Percentiles rank a stretch among this genome's conserved stretches.
phyloP scores from a whole-genome alignment of 37 sponge, comb jelly and placozoan species.

The Chondrilla cf. caribensis region DNA sequence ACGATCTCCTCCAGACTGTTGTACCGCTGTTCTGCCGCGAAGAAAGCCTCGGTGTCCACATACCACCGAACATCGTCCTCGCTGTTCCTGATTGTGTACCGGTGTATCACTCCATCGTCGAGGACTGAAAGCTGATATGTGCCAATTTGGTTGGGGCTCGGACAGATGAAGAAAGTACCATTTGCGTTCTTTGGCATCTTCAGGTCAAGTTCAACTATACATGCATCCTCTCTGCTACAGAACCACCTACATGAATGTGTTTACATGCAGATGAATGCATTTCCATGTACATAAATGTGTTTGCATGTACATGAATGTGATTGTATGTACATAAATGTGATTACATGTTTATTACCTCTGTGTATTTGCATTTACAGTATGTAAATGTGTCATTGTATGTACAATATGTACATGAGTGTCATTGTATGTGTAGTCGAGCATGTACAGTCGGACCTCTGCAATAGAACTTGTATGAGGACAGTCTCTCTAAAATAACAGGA shows the following conservation, averaged over 20 bases:
- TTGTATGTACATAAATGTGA: too few relatives aligned
- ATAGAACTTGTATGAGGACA: too few relatives aligned
- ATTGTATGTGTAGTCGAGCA: too few relatives aligned
- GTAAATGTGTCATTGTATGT: too few relatives aligned
- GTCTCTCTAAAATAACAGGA: too few relatives aligned
- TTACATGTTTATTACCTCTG: too few relatives aligned
- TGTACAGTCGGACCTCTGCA: too few relatives aligned
- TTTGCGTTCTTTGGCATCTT: not conserved
- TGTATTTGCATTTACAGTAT: not conserved
- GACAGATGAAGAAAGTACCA: not conserved
- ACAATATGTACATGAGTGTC: too few relatives aligned
- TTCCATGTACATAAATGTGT: not conserved
- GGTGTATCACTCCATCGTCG: not conserved
- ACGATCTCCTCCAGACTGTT: slow-evolving; percentile 37
- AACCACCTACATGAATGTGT: not conserved
- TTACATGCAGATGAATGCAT: not conserved
- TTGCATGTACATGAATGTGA: not conserved
- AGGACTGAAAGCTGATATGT: not conserved
- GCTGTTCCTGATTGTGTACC: not conserved
- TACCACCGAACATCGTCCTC: not conserved
- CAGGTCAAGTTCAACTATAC: not conserved
- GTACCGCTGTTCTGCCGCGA: not conserved
- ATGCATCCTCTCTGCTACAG: not conserved
- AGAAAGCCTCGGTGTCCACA: not conserved
- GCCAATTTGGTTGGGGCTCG: not conserved